Evolutionary conservation across 2,113 vertebrate species (phyloP).

Genomic region (Mus pahari): DNA sequence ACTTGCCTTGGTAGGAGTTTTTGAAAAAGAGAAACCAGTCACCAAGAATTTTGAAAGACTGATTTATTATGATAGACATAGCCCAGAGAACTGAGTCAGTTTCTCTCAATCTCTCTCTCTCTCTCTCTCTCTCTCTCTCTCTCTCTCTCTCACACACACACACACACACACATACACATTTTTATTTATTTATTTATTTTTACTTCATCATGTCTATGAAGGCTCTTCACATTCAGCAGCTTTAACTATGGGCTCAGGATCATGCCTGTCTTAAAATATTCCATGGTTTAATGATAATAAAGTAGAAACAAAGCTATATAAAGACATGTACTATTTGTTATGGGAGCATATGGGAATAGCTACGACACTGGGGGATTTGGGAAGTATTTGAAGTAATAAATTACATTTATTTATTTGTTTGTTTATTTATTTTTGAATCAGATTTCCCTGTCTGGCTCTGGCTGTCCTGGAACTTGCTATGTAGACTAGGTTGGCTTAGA

Average conservation of each 20-base stretch:
- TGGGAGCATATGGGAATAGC: background rate
- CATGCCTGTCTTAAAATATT: background rate
- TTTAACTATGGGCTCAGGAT: background rate
- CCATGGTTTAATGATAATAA: slow-evolving; percentile 9
- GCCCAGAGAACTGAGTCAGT: background rate
- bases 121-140: background rate
- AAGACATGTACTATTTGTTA: background rate
- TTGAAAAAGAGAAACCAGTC: slow-evolving; percentile 27
- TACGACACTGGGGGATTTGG: slow-evolving; percentile 14
- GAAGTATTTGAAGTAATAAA: slow-evolving; percentile 38
- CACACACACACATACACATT: no score
- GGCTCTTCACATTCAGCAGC: slow-evolving; percentile 30
- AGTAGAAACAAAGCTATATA: background rate
- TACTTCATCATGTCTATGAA: background rate
- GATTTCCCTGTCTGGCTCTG: background rate
- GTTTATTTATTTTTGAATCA: background rate
- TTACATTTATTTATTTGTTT: background rate
- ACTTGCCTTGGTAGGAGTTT: slow-evolving; percentile 13
- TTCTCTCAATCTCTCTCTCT: no score
- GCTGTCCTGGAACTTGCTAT: background rate
- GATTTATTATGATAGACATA: slow-evolving; percentile 48
- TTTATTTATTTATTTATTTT: background rate
- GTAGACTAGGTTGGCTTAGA: background rate
- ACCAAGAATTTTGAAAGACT: slow-evolving; percentile 35
- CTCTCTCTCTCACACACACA: background rate